Conservation (phyloP, 2,888 invertebrate species). For the Bruchidius siliquastri region DNA sequence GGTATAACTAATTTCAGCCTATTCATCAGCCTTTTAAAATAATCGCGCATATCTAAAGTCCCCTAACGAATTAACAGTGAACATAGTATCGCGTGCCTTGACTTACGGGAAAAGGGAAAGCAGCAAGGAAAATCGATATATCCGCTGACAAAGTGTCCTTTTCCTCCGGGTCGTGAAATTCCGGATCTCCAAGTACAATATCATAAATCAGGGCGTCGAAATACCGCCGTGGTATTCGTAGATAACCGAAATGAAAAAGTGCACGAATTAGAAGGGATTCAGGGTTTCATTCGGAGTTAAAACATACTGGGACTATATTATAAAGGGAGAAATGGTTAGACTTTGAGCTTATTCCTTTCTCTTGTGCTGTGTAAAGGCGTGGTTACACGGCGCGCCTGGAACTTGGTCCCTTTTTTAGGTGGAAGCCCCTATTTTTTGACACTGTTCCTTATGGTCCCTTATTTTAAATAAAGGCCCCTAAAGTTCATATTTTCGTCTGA, state of each 20-base stretch:
- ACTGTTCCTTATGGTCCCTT: too few relatives aligned
- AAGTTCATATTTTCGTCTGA: too few relatives aligned
- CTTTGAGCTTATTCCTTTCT: neutral
- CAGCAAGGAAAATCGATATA: neutral
- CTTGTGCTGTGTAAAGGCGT: too few relatives aligned
- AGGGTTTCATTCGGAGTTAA: neutral
- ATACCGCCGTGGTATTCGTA: neutral
- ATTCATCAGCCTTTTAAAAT: neutral
- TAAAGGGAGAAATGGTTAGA: neutral
- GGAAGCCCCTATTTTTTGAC: too few relatives aligned
- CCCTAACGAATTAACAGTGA: neutral
- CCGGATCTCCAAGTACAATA: neutral
- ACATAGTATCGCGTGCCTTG: neutral
- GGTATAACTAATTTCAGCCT: neutral
- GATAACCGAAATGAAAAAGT: neutral
- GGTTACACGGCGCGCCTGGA: too few relatives aligned
- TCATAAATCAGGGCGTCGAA: neutral
- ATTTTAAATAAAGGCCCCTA: too few relatives aligned
- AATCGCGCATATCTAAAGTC: neutral
- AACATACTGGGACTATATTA: neutral
- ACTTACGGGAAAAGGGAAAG: neutral
- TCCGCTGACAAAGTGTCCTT: neutral
- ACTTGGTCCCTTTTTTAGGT: too few relatives aligned
- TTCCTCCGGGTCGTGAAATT: neutral
- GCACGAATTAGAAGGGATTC: neutral